Evolutionary conservation across 2,888 invertebrate genomes (phyloP).

Genomic region (Deilephila porcellus): DNA sequence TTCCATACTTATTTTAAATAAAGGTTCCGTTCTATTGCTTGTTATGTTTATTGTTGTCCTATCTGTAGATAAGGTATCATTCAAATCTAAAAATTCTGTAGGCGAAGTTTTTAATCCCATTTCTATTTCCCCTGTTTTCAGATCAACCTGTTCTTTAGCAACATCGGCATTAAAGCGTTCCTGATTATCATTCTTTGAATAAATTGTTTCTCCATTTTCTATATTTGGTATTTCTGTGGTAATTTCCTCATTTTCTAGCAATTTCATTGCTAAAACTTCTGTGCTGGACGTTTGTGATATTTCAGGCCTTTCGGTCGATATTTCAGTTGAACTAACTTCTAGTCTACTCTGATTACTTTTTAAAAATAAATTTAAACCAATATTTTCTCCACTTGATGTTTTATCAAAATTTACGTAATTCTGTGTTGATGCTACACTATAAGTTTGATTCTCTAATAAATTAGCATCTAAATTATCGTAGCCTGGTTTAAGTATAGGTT

Average conservation of each 20-base stretch:
- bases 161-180: neutral
- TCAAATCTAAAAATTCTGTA: neutral
- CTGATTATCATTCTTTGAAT: neutral
- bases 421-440: neutral
- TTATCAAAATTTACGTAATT: neutral
- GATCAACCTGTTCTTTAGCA: neutral
- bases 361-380: neutral
- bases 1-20: neutral
- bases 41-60: no score
- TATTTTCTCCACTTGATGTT: neutral
- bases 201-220: neutral
- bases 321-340: neutral
- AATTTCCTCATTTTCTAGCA: neutral
- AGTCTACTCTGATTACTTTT: neutral
- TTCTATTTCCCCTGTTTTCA: neutral
- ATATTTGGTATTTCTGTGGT: neutral
- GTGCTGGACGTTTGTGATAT: neutral
- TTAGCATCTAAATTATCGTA: neutral
- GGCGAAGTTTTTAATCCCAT: neutral
- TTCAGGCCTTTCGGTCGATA: neutral
- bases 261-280: neutral
- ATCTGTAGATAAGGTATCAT: constrained; percentile 10
- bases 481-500: neutral
- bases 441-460: neutral
- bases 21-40: neutral